Evolutionary conservation across 2,113 vertebrate genomes (phyloP).

Genomic region (Saccopteryx bilineata): DNA sequence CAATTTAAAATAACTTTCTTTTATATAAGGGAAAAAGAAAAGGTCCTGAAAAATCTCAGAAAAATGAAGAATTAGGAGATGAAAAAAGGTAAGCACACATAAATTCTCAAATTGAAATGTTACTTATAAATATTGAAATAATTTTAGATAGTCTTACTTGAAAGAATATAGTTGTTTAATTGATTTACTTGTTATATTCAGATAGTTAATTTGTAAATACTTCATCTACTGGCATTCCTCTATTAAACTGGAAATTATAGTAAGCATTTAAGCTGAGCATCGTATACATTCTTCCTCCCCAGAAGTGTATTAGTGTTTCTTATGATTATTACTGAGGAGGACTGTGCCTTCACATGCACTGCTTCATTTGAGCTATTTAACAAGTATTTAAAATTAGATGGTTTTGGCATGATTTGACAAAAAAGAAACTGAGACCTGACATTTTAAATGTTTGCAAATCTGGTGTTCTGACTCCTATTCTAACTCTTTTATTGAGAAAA

Average conservation of each 20-base stretch:
- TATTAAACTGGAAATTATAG: slow-evolving; percentile 47
- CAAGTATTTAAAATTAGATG: slow-evolving; percentile 13
- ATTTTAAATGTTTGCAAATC: slow-evolving; percentile 16
- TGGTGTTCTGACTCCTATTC: not conserved
- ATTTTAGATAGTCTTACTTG: slow-evolving; percentile 16
- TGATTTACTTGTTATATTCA: slow-evolving; percentile 28
- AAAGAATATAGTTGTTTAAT: slow-evolving; percentile 6
- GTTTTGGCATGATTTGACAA: not conserved
- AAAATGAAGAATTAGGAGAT: slow-evolving; percentile 92
- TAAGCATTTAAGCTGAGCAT: slow-evolving; percentile 26
- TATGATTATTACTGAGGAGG: not conserved
- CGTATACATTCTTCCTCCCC: not conserved
- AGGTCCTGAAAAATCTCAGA: slow-evolving; percentile 92
- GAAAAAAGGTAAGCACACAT: slow-evolving; percentile 91
- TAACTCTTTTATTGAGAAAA: not conserved
- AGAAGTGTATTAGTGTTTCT: slow-evolving; percentile 19
- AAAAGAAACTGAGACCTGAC: not conserved
- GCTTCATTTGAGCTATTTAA: slow-evolving; percentile 23
- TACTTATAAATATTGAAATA: slow-evolving; percentile 34
- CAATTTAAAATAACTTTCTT: slow-evolving; percentile 72
- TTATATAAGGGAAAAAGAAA: slow-evolving; percentile 92
- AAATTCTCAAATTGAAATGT: slow-evolving; percentile 42
- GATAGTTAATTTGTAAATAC: slow-evolving; percentile 50
- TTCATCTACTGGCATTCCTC: slow-evolving; percentile 30
- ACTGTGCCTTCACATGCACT: not conserved